Conservation (phyloP, 2,113 vertebrate genomes). For the Pseudolaguvia tuberculata region DNA sequence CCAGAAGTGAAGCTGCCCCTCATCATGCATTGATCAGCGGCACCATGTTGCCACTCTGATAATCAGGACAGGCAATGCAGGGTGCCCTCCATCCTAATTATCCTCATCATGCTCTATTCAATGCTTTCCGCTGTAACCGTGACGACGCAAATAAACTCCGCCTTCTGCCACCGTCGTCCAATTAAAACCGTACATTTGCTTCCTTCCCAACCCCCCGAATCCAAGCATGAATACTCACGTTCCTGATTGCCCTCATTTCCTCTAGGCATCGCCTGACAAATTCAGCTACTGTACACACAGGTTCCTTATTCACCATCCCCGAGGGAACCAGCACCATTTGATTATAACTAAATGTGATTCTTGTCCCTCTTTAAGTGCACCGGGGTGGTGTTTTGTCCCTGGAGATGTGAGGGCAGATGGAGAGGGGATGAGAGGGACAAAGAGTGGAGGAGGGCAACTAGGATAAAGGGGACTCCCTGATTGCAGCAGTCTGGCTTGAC, state of each 20-base stretch:
- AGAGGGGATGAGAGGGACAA: background rate
- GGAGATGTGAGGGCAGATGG: constrained; percentile 8
- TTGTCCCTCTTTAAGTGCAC: constrained; percentile 24
- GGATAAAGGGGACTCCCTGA: constrained; percentile 21
- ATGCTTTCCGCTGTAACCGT: constrained; percentile 36
- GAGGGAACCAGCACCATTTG: constrained; percentile 47
- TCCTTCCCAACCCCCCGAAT: background rate
- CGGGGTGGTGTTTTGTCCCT: constrained; percentile 24
- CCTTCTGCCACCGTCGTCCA: background rate
- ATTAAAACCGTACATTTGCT: background rate
- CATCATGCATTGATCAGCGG: constrained; percentile 26
- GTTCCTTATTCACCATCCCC: constrained; percentile 35
- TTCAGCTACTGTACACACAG: constrained; percentile 47
- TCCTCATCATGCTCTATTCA: constrained; percentile 36
- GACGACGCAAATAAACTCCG: constrained; percentile 24
- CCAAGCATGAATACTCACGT: background rate
- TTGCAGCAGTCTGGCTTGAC: constrained; percentile 30
- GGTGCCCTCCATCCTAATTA: constrained; percentile 36
- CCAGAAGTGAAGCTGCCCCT: constrained; percentile 5
- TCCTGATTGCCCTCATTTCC: constrained; percentile 45
- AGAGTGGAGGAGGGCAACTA: background rate
- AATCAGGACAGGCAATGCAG: constrained; percentile 24
- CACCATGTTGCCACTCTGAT: constrained; percentile 14
- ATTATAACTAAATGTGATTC: constrained; percentile 52
- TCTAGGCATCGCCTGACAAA: constrained; percentile 44